Evolutionary conservation across 2,797 vertebrate genomes (phyloP), one percentile per base, ranked within the genome.

Genomic region (Diplodus puntazzo): DNA sequence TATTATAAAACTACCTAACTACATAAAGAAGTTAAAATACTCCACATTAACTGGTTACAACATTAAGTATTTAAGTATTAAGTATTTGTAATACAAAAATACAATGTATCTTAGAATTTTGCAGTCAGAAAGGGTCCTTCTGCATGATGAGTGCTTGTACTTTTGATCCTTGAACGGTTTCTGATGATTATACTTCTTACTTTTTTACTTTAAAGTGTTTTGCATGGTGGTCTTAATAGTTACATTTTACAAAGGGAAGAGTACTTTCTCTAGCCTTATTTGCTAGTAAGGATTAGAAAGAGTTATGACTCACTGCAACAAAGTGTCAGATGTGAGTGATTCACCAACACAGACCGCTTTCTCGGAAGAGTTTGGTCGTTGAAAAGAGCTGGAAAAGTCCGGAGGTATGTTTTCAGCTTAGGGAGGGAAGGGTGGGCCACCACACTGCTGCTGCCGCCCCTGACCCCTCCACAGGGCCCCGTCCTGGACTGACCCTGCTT

Each of bases 401-500:
- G 39, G 5, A 23, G 64, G 49, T 77, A 21, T 80, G 69, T 73
- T 75, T 81, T 69, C 58, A 77, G 58, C 55, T 75, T 64, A 20
- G 21, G 68, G n/a, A 63, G 42, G 21, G 58, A 60, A 58, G 42
- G 49, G 68, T 60, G 73, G 27, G 62, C 61, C 48, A 73, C 78
- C 69, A 69, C 59, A 49, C 34, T 30, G 65, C 58, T 68, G 68
- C 34, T 30, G 65, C 58, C 66, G 68, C 64, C 49, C 81, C 64
- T 75, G 49, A 75, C 67, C 72, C 73, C 45, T 34, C 21, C 3
- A 0, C 46, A 49, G 70, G 60, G 55, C 75, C 79, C 53, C 75
- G 48, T 90, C 87, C 89, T 87, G 34, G 74, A 69, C 78, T 82
- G 82, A 88, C 87, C 83, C 59, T 34, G 45, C 23, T 57, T 75